Evolutionary conservation across 1,140 invertebrate genomes (phyloP).

Genomic region (Caenorhabditis latens): DNA sequence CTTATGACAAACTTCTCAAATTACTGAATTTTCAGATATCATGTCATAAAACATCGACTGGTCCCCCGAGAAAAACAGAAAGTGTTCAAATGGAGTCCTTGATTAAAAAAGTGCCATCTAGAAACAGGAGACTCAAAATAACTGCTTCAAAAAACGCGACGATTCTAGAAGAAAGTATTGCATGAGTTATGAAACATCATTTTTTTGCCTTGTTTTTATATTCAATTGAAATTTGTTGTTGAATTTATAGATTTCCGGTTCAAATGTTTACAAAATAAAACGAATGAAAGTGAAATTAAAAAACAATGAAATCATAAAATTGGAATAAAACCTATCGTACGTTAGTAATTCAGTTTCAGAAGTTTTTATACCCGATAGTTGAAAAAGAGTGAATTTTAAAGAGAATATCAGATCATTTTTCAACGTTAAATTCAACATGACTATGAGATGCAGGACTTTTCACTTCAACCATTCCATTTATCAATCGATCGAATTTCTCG

Average conservation of each 20-base stretch:
- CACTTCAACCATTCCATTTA: constrained; percentile 35
- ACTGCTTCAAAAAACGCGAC: constrained; percentile 1
- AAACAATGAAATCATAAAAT: background rate
- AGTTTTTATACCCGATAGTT: background rate
- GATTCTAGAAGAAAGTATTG: constrained; percentile 24
- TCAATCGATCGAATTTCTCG: constrained; percentile 45
- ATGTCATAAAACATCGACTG: constrained; percentile 10
- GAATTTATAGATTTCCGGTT: too few relatives aligned
- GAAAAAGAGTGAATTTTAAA: background rate
- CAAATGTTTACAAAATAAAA: too few relatives aligned
- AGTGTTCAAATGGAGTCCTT: constrained; percentile 46
- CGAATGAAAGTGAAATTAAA: background rate
- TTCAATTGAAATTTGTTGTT: too few relatives aligned
- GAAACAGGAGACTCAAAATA: constrained; percentile 6
- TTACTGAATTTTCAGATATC: constrained; percentile 2
- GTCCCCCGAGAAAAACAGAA: background rate
- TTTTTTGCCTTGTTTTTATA: background rate
- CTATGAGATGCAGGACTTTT: constrained; percentile 49
- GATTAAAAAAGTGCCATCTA: background rate
- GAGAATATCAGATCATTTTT: background rate
- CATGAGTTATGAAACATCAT: background rate
- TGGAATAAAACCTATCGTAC: background rate
- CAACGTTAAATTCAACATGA: constrained; percentile 33
- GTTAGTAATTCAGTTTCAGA: too few relatives aligned
- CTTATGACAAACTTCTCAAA: background rate